Evolutionary conservation across 1,140 invertebrate genomes (phyloP).

Genomic region (Procambarus virginalis): DNA sequence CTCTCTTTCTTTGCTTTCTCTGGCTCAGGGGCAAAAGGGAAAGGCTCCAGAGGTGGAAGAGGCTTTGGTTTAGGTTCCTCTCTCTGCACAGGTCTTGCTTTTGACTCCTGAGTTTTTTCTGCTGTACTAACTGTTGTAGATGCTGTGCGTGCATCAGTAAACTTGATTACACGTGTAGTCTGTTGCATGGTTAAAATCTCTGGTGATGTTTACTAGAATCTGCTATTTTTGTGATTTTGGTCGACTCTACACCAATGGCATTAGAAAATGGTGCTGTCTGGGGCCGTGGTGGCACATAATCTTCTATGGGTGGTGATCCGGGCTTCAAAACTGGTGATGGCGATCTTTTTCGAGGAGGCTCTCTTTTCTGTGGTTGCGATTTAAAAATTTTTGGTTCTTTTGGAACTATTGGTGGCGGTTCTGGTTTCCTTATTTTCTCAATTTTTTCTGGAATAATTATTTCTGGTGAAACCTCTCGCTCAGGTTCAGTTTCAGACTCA

Average conservation of each 20-base stretch:
- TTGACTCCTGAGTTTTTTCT: conserved; percentile 13
- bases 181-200: conserved; percentile 59
- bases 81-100: not conserved
- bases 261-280: conserved; percentile 44
- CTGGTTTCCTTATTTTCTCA: conserved; percentile 14
- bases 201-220: conserved; percentile 58
- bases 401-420: conserved; percentile 37
- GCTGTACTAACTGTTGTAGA: conserved; percentile 19
- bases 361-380: conserved; percentile 40
- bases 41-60: conserved; percentile 73
- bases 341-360: conserved; percentile 43
- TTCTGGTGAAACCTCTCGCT: conserved; percentile 51
- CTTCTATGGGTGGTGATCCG: conserved; percentile 55
- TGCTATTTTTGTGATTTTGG: conserved; percentile 62
- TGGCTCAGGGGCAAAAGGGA: conserved; percentile 75
- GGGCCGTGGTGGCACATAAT: conserved; percentile 29
- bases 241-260: conserved; percentile 61
- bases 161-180: conserved; percentile 57
- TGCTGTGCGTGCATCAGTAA: conserved; percentile 34
- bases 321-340: conserved; percentile 55
- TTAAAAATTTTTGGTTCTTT: conserved; percentile 57
- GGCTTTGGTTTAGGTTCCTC: conserved; percentile 39
- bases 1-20: conserved; percentile 71
- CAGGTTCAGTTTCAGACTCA: conserved; percentile 59
- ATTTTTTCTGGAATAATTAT: conserved; percentile 56